Percentiles rank a stretch among this genome's conserved stretches.
Evolutionary conservation across 2,888 invertebrate species (phyloP).

Genomic region (Aphelenchoides bicaudatus): DNA sequence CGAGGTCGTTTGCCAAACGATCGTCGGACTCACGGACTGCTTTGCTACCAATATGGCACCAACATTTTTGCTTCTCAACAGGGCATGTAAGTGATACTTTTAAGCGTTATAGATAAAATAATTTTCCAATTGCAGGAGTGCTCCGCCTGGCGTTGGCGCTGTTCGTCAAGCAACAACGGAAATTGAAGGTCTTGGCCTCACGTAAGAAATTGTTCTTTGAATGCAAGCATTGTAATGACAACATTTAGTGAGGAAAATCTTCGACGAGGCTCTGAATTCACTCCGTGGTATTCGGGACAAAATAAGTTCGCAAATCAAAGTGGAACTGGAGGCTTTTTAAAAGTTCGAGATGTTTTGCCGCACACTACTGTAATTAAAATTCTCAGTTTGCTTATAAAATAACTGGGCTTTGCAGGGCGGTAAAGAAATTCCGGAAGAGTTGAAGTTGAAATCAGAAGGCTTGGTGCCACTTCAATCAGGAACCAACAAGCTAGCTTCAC

Average conservation of each 20-base stretch:
- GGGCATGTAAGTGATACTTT: constrained; percentile 53
- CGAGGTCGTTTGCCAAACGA: constrained; percentile 59
- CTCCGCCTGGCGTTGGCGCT: constrained; percentile 48
- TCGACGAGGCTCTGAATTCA: constrained; percentile 55
- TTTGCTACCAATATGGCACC: constrained; percentile 60
- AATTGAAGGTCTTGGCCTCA: constrained; percentile 57
- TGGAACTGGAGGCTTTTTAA: constrained; percentile 58
- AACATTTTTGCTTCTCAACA: constrained; percentile 60
- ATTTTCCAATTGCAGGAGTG: too few species aligned
- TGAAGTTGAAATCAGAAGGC: constrained; percentile 57
- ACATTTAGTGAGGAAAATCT: constrained; percentile 54
- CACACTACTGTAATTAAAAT: constrained; percentile 41
- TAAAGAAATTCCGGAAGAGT: constrained; percentile 55
- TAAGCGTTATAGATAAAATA: not conserved
- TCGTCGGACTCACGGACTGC: constrained; percentile 55
- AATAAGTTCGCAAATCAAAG: constrained; percentile 60
- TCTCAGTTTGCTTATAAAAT: not conserved
- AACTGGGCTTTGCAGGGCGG: constrained; percentile 36
- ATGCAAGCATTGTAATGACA: constrained; percentile 15
- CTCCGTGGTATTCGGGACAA: constrained; percentile 60
- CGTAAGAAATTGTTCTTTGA: constrained; percentile 26
- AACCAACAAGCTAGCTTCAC: constrained; percentile 65
- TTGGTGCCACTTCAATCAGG: constrained; percentile 64
- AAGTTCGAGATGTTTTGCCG: constrained; percentile 58
- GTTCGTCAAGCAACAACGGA: constrained; percentile 58